Evolutionary conservation across 2,888 invertebrate species (phyloP).

Genomic region (Dolichopus griseipennis): DNA sequence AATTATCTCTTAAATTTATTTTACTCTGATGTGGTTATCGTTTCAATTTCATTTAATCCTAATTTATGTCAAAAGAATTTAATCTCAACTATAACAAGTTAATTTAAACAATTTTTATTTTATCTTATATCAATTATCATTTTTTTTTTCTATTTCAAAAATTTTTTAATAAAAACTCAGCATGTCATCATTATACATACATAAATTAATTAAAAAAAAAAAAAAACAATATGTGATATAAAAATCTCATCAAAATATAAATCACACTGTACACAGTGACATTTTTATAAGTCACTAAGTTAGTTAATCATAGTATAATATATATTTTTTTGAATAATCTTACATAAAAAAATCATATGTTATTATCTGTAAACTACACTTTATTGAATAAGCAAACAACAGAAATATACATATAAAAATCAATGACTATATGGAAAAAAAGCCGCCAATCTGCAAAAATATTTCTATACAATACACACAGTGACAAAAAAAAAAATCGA

Average conservation of each 20-base stretch:
- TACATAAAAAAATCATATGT: not conserved
- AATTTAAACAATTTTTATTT: not conserved
- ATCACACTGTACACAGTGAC: not conserved
- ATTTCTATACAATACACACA: no score
- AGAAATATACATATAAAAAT: not conserved
- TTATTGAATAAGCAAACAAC: constrained; percentile 5
- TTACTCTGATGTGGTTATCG: no score
- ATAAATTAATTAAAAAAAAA: no score
- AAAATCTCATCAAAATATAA: not conserved
- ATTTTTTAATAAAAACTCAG: not conserved
- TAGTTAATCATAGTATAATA: no score
- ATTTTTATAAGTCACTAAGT: no score
- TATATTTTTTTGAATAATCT: no score
- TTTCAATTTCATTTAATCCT: no score
- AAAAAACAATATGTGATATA: not conserved
- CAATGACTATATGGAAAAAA: not conserved
- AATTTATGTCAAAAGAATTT: not conserved
- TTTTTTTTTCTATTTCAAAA: no score
- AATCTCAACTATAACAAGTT: not conserved
- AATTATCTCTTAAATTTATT: no score
- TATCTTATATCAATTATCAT: no score
- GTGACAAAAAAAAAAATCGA: not conserved
- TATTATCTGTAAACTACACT: constrained; percentile 6
- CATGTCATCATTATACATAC: not conserved
- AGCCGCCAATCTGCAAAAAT: not conserved